phyloP scores from a whole-genome alignment of 2,888 invertebrate genomes.

The Merodon equestris region DNA sequence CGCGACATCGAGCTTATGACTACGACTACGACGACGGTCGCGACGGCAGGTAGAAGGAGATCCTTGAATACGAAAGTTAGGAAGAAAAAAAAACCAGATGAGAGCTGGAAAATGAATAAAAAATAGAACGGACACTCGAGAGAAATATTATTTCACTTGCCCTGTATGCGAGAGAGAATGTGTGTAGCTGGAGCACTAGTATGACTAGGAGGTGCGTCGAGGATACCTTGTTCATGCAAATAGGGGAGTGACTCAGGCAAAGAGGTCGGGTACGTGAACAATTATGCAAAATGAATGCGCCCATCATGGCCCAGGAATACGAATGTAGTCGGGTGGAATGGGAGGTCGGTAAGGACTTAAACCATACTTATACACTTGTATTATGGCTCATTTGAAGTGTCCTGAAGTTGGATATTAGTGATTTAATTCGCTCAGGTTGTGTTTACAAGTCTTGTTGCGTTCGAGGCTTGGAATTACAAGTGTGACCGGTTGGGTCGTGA shows the following conservation, averaged over 20 bases:
- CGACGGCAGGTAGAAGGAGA: slow-evolving; percentile 10
- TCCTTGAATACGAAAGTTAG: slow-evolving; percentile 60
- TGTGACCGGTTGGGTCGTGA: too few species aligned
- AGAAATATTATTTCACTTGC: slow-evolving; percentile 52
- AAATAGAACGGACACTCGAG: slow-evolving; percentile 62
- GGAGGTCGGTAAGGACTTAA: neutral
- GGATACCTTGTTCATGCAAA: slow-evolving; percentile 22
- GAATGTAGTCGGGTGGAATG: neutral
- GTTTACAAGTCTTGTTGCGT: slow-evolving; percentile 30
- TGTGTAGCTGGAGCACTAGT: neutral
- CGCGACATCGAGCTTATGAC: slow-evolving; percentile 27
- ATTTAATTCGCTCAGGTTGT: slow-evolving; percentile 61
- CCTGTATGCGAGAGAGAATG: slow-evolving; percentile 9
- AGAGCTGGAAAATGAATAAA: slow-evolving; percentile 20
- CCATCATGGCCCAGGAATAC: slow-evolving; percentile 7
- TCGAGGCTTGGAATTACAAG: neutral
- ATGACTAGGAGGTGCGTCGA: neutral
- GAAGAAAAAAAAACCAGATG: slow-evolving; percentile 10
- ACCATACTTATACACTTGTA: neutral
- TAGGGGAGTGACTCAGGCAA: slow-evolving; percentile 13
- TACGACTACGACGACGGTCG: slow-evolving; percentile 16
- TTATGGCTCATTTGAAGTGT: slow-evolving; percentile 47
- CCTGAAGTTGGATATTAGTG: slow-evolving; percentile 62
- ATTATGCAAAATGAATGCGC: slow-evolving; percentile 60
- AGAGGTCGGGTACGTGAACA: slow-evolving; percentile 50